Evolutionary conservation across 2,888 invertebrate genomes (phyloP).

Genomic region (Orthosia cruda): DNA sequence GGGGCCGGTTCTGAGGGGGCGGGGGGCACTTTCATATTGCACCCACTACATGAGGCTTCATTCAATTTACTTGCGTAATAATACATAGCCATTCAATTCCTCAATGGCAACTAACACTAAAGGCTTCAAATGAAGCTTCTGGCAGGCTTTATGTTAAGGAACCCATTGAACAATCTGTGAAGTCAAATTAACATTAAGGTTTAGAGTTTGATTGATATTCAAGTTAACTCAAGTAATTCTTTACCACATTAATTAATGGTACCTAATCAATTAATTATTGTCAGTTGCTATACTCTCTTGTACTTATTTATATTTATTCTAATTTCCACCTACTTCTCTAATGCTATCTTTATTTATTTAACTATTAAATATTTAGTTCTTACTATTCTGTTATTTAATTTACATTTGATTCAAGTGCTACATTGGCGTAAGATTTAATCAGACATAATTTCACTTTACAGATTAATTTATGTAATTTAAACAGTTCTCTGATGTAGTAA

Average conservation of each 20-base stretch:
- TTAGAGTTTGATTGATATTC: not conserved
- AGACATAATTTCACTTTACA: not conserved
- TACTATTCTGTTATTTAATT: not conserved
- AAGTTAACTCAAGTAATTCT: not conserved
- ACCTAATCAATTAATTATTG: not conserved
- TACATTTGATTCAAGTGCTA: not conserved
- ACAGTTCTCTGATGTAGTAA: not conserved
- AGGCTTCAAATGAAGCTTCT: slow-evolving; percentile 74
- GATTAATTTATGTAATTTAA: not conserved
- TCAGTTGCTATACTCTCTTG: not conserved
- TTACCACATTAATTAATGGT: not conserved
- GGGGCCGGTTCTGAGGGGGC: slow-evolving; percentile 82
- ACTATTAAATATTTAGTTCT: not conserved
- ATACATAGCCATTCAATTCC: slow-evolving; percentile 93
- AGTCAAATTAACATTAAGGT: slow-evolving; percentile 16
- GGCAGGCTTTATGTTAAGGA: slow-evolving; percentile 72
- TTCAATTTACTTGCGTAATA: slow-evolving; percentile 94
- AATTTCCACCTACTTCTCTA: no score
- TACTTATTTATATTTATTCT: not conserved
- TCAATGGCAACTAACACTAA: slow-evolving; percentile 74
- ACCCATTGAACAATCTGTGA: slow-evolving; percentile 79
- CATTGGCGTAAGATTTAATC: not conserved
- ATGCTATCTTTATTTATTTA: not conserved
- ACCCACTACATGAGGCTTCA: slow-evolving; percentile 93
- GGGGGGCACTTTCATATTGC: slow-evolving; percentile 88